Evolutionary conservation across 2,113 vertebrate species (phyloP), one percentile per base, ranked within the genome.

Genomic region (Urocitellus parryii): DNA sequence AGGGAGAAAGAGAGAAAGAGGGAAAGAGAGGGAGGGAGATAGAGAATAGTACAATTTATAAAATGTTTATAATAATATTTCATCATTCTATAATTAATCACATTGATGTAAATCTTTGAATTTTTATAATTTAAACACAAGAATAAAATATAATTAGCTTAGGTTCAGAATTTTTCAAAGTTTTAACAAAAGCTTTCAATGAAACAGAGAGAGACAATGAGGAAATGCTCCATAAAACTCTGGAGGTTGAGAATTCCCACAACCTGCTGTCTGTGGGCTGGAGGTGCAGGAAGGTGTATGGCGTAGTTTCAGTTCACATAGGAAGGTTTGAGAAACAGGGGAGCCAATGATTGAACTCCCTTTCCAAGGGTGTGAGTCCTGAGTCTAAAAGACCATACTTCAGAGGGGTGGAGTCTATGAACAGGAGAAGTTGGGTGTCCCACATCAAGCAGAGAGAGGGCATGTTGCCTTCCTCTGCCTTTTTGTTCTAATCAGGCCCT

Each of bases 1-100:
- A 4, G 20, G 20, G 17, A 8, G 2, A 3, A 29, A 29, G 13
- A 51, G 20, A 29, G 20, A 51, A 0, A 8, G 3, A 37, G 22
- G n/a, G 45, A 78, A 10, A 29, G 20, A 51, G 4, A 8, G 3
- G 37, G 32, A 45, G 45, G 39, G 22, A n/a, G 16, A 48, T 2
- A 51, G 48, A 51, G 48, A 51, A 51, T 51, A 1, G 25, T 25
- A 29, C 9, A 42, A 63, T 63, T 63, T 63, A 63, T 63, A 63
- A 63, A 63, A 63, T 63, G 9, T 63, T 63, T 63, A 22, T 27
- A 63, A 63, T 27, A 63, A 63, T 63, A 11, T 63, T 63, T 25
- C 9, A 27, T 27, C 24, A 63, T 63, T 63, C 61, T 24, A 27
- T 9, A 63, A 63, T 63, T 27, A 63, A 63, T 63, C 61, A 63